These are phyloP conservation scores for Acrossocheilus fasciatus DNA, from an alignment of 2,797 vertebrate species.

Conservation along the genomic window DNA sequence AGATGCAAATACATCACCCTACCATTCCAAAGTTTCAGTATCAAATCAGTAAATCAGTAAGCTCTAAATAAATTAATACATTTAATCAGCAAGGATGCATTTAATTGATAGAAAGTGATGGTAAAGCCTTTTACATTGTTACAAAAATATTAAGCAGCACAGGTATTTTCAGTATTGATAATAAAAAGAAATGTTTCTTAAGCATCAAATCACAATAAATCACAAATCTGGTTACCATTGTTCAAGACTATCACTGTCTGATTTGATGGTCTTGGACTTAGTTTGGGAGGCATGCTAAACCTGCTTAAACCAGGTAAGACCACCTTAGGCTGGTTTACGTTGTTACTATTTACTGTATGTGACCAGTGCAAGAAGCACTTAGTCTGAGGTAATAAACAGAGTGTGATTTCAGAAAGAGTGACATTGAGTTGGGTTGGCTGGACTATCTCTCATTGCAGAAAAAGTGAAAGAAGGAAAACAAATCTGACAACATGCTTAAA, in stretches of 20 bases:
- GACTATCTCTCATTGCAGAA: not conserved
- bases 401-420: slow-evolving; percentile 16
- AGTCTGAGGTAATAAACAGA: slow-evolving; percentile 12
- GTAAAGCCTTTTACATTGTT: not conserved
- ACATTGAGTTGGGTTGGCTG: slow-evolving; percentile 1
- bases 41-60: not conserved
- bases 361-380: not conserved
- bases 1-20: not conserved
- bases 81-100: not conserved
- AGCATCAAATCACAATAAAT: not conserved
- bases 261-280: not conserved
- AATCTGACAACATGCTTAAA: slow-evolving; percentile 38
- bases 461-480: slow-evolving; percentile 8
- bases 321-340: not conserved
- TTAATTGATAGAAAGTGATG: not conserved
- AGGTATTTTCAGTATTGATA: not conserved
- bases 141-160: not conserved
- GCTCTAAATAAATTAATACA: not conserved
- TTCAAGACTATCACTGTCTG: not conserved
- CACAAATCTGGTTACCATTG: not conserved
- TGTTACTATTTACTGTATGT: not conserved
- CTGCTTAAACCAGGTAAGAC: not conserved
- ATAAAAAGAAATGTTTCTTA: not conserved
- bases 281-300: not conserved
- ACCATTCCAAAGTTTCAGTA: not conserved